Evolutionary conservation across 2,888 invertebrate genomes (phyloP).

Genomic region (Chrysotoxum bicinctum): DNA sequence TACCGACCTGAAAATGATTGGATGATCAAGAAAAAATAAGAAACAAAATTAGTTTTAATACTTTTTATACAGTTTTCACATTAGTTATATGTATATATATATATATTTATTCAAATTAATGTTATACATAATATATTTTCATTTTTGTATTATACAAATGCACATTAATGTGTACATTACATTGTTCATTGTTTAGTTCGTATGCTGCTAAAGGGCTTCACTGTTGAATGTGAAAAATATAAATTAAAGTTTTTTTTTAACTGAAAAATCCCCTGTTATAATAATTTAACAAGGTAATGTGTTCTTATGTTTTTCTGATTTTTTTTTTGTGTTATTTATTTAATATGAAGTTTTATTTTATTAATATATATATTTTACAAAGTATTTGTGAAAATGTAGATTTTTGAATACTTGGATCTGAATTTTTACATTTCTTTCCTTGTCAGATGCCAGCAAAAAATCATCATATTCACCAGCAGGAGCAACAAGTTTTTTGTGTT

Average conservation of each 20-base stretch:
- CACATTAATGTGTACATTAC: conserved; percentile 54
- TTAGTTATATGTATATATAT: conserved; percentile 62
- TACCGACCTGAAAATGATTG: not conserved
- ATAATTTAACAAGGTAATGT: conserved; percentile 38
- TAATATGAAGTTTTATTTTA: conserved; percentile 11
- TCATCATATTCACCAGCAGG: conserved; percentile 46
- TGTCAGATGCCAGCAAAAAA: conserved; percentile 14
- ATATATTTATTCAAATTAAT: conserved; percentile 46
- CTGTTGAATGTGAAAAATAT: conserved; percentile 55
- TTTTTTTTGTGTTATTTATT: not conserved
- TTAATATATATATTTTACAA: conserved; percentile 27
- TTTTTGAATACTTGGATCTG: conserved; percentile 16
- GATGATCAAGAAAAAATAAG: conserved; percentile 1
- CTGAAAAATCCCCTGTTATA: conserved; percentile 46
- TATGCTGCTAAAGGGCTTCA: conserved; percentile 71
- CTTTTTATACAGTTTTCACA: conserved; percentile 66
- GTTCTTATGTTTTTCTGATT: not conserved
- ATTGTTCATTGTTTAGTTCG: conserved; percentile 67
- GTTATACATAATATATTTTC: conserved; percentile 51
- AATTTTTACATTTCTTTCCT: not conserved
- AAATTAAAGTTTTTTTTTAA: conserved; percentile 20
- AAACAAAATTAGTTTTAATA: conserved; percentile 20
- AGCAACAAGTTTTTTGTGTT: conserved; percentile 45
- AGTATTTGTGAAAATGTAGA: conserved; percentile 21
- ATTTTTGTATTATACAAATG: conserved; percentile 67